Evolutionary conservation across 2,888 invertebrate genomes (phyloP).

Genomic region (Griposia aprilina): DNA sequence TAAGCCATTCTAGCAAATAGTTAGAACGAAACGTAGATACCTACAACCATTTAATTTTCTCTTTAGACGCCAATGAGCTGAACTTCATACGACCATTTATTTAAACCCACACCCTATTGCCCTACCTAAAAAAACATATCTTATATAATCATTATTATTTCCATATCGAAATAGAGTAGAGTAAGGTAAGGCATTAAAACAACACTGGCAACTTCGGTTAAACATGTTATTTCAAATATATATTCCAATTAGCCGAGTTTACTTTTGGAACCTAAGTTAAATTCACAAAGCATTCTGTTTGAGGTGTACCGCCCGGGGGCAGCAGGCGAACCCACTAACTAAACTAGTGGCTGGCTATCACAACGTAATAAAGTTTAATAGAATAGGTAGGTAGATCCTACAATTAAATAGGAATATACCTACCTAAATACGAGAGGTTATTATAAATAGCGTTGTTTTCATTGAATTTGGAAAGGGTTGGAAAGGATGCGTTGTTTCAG

Average conservation of each 20-base stretch:
- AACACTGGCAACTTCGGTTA: constrained; percentile 64
- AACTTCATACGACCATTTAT: neutral
- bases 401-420: constrained; percentile 66
- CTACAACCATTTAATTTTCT: neutral
- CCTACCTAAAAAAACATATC: constrained; percentile 32
- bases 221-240: constrained; percentile 84
- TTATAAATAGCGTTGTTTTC: constrained; percentile 45
- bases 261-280: constrained; percentile 85
- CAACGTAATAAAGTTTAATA: constrained; percentile 73
- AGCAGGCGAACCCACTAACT: constrained; percentile 71
- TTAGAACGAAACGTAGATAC: neutral
- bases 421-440: constrained; percentile 68
- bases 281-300: constrained; percentile 84
- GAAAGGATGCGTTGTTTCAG: neutral
- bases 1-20: neutral
- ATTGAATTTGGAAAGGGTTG: constrained; percentile 36
- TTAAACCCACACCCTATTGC: neutral
- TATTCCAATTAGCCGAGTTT: constrained; percentile 87
- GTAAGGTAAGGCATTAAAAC: constrained; percentile 54
- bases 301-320: constrained; percentile 81
- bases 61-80: neutral
- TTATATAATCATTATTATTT: constrained; percentile 24
- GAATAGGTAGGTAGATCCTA: constrained; percentile 63
- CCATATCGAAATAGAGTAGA: constrained; percentile 16
- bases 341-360: constrained; percentile 74